A percentile compares a stretch with the other conserved stretches of the same genome.
phyloP scores from a whole-genome alignment of 2,888 invertebrate genomes.

The Idaea aversata region DNA sequence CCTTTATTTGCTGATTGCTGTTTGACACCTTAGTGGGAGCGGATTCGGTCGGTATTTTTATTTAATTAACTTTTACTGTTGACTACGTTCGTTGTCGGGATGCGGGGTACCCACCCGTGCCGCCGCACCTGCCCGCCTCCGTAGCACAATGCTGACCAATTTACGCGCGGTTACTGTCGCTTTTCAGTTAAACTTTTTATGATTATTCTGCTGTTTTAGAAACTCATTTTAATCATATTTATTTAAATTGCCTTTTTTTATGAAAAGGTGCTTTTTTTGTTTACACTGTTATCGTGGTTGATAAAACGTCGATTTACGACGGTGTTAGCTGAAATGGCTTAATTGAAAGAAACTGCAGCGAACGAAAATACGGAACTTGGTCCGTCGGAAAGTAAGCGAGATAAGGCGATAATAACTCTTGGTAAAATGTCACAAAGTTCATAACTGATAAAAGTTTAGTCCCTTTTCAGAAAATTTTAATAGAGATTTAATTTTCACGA shows the following conservation, averaged over 20 bases:
- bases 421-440: constrained; percentile 77
- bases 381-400: constrained; percentile 55
- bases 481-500: constrained; percentile 74
- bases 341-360: constrained; percentile 67
- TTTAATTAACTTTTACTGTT: constrained; percentile 68
- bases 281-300: constrained; percentile 7
- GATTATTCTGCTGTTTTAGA: constrained; percentile 45
- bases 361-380: constrained; percentile 59
- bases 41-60: constrained; percentile 68
- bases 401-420: constrained; percentile 78
- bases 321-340: constrained; percentile 20
- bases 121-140: constrained; percentile 10
- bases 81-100: constrained; percentile 46
- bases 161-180: constrained; percentile 58
- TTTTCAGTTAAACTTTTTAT: constrained; percentile 52
- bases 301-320: constrained; percentile 29
- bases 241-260: constrained; percentile 32
- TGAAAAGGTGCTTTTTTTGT: constrained; percentile 8
- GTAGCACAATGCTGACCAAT: constrained; percentile 69
- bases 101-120: constrained; percentile 20
- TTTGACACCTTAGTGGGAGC: constrained; percentile 68
- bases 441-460: constrained; percentile 77
- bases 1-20: constrained; percentile 76
- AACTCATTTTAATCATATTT: constrained; percentile 47
- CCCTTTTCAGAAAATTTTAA: constrained; percentile 75